Percentiles rank a stretch among this genome's conserved stretches.
Evolutionary conservation across 2,797 vertebrate species (phyloP).

Genomic region (Pseudomugil gertrudae): DNA sequence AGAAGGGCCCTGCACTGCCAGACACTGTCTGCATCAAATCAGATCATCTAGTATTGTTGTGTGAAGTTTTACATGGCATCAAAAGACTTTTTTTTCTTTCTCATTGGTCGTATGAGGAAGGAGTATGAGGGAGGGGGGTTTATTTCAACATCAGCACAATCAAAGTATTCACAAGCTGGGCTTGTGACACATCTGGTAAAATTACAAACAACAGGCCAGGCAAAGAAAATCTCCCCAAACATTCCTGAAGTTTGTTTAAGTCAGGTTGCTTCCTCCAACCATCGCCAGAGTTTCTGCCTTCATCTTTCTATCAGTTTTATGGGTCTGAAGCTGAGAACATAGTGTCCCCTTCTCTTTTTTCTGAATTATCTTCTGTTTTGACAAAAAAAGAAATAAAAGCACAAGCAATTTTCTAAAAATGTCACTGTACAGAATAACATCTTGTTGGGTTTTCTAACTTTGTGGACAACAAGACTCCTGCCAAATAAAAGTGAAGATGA

Average conservation of each 20-base stretch:
- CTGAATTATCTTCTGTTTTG: slow-evolving; percentile 15
- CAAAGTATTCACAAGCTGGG: slow-evolving; percentile 70
- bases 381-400: slow-evolving; percentile 16
- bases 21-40: slow-evolving; percentile 76
- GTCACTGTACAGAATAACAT: neutral
- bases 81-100: slow-evolving; percentile 72
- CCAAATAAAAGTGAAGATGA: slow-evolving; percentile 27
- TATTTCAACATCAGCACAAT: slow-evolving; percentile 71
- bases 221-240: slow-evolving; percentile 61
- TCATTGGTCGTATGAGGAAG: slow-evolving; percentile 34
- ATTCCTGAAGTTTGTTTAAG: slow-evolving; percentile 72
- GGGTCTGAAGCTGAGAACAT: slow-evolving; percentile 22
- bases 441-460: slow-evolving; percentile 6
- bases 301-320: slow-evolving; percentile 58
- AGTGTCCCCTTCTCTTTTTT: slow-evolving; percentile 6
- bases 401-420: too few species aligned
- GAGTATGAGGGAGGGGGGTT: too few species aligned
- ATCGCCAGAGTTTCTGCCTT: slow-evolving; percentile 37
- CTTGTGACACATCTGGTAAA: slow-evolving; percentile 61
- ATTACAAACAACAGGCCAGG: slow-evolving; percentile 58
- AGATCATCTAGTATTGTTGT: slow-evolving; percentile 80
- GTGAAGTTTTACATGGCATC: slow-evolving; percentile 85
- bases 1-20: slow-evolving; percentile 59
- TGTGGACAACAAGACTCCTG: slow-evolving; percentile 40
- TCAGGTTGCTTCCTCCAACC: slow-evolving; percentile 60